Percentiles rank a stretch among this genome's conserved stretches.
Evolutionary conservation across 2,797 vertebrate genomes (phyloP).

Genomic region (Chloroceryle amazona): DNA sequence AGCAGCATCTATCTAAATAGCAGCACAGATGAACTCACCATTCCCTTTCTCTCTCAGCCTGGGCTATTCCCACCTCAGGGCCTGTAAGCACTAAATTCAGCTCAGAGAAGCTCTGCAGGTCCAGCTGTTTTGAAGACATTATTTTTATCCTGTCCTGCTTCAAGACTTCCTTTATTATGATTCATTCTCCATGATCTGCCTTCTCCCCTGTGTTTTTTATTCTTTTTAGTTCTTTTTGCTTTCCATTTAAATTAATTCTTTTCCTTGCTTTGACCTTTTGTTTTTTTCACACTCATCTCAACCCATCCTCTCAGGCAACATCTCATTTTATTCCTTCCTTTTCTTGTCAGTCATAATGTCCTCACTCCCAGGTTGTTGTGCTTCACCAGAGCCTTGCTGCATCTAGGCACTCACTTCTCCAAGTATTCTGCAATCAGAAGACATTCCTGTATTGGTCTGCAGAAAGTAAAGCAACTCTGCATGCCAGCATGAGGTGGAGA

Average conservation of each 20-base stretch:
- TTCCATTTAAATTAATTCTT: neutral
- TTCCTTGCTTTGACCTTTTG: slow-evolving; percentile 20
- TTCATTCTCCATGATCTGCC: neutral
- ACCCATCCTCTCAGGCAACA: neutral
- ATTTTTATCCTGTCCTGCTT: neutral
- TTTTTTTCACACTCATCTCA: neutral
- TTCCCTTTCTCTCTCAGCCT: neutral
- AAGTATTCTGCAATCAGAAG: neutral
- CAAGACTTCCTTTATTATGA: neutral
- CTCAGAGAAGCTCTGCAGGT: neutral
- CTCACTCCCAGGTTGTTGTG: neutral
- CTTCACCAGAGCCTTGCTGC: neutral
- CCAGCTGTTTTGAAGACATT: neutral
- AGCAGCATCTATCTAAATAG: neutral
- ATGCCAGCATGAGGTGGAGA: neutral
- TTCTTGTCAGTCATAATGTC: neutral
- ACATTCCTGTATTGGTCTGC: neutral
- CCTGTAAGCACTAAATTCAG: neutral
- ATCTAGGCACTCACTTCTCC: neutral
- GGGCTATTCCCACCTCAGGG: neutral
- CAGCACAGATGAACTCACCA: neutral
- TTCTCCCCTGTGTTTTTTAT: neutral
- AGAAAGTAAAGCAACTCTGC: neutral
- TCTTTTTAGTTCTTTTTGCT: neutral
- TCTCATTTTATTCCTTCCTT: slow-evolving; percentile 9